Conservation (phyloP, 2,888 invertebrate species). For the Cylloceria caligata region DNA sequence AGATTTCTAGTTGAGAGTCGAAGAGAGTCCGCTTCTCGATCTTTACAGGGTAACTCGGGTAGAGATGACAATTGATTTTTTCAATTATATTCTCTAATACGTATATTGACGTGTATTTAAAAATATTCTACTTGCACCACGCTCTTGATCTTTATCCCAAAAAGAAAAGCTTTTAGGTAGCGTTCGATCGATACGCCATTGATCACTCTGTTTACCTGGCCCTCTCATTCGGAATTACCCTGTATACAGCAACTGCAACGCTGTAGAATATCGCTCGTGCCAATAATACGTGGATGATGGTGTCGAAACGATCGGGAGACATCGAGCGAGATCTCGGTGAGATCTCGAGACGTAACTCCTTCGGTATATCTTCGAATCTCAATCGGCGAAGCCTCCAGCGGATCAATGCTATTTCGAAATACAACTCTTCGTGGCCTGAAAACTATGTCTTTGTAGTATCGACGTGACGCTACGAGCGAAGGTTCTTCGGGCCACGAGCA, state of each 20-base stretch:
- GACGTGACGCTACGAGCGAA: conserved; percentile 28
- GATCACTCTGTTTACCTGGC: neutral
- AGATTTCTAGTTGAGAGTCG: conserved; percentile 29
- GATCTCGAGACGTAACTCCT: conserved; percentile 54
- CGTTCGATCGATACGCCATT: neutral
- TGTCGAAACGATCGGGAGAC: conserved; percentile 66
- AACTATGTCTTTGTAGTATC: conserved; percentile 53
- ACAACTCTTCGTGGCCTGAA: conserved; percentile 51
- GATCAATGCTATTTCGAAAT: conserved; percentile 62
- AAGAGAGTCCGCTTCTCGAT: neutral
- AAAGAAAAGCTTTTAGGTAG: too few relatives aligned
- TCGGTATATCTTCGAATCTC: conserved; percentile 15
- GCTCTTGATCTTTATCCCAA: too few relatives aligned
- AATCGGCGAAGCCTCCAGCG: conserved; percentile 30
- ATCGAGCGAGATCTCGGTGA: conserved; percentile 44
- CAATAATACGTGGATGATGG: conserved; percentile 63
- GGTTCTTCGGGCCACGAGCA: conserved; percentile 60
- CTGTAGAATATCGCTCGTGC: conserved; percentile 49
- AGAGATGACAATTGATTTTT: neutral
- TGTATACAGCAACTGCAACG: neutral
- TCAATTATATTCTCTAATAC: neutral
- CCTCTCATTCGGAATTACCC: neutral
- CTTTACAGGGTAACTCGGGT: too few relatives aligned
- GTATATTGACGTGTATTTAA: neutral
- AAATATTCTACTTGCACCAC: too few relatives aligned